Percentiles rank a stretch among this genome's conserved stretches.
These are phyloP conservation scores for Alloplasta piceator DNA, from an alignment of 2,888 invertebrate species.

Conservation along the genomic window DNA sequence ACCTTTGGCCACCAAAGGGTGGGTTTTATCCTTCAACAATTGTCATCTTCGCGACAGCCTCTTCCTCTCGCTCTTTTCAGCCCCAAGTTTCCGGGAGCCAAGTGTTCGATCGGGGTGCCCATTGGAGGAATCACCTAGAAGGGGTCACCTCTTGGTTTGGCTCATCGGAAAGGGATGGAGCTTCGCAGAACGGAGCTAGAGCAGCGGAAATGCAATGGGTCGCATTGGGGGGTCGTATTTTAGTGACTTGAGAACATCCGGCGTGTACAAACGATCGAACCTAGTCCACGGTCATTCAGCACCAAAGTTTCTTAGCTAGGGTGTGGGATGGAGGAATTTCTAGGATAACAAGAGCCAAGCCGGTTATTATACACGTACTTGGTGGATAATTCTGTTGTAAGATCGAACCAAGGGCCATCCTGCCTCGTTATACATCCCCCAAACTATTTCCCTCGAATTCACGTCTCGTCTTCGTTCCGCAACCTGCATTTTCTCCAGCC, in stretches of 20 bases:
- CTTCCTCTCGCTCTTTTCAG: constrained; percentile 9
- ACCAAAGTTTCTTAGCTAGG: constrained; percentile 38
- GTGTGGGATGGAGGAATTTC: constrained; percentile 24
- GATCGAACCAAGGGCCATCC: constrained; percentile 53
- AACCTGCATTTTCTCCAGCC: no score
- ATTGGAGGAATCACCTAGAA: no score
- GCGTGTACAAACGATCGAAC: constrained; percentile 44
- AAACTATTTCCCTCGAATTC: constrained; percentile 67
- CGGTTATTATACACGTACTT: neutral
- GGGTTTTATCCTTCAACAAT: no score
- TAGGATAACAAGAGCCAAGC: constrained; percentile 20
- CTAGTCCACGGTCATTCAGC: constrained; percentile 4
- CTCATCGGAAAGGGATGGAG: no score
- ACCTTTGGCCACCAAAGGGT: no score
- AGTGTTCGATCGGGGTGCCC: no score
- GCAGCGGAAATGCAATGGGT: no score
- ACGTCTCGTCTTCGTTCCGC: constrained; percentile 20
- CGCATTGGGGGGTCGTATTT: no score
- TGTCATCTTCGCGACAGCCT: neutral
- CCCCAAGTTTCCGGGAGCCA: neutral
- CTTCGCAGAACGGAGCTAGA: no score
- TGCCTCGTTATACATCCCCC: constrained; percentile 61
- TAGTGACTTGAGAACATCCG: constrained; percentile 6
- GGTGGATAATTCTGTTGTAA: constrained; percentile 25
- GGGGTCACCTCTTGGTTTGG: no score